Evolutionary conservation across 1,140 invertebrate species (phyloP), one percentile per base, ranked within the genome.

Genomic region (Acromyrmex echinatior): DNA sequence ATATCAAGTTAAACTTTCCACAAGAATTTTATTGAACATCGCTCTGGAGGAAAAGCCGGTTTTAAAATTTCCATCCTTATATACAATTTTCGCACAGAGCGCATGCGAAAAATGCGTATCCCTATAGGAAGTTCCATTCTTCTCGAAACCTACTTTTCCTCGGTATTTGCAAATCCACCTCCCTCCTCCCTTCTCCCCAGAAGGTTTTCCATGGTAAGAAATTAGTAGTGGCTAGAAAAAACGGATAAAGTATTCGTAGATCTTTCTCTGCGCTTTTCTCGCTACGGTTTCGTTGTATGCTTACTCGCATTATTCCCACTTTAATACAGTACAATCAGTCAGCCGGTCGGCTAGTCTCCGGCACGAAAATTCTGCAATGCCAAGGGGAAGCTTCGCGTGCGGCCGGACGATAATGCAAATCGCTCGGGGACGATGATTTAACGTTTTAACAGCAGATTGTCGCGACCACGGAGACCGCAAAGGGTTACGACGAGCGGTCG

Each of bases 381-480:
- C 78, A 84, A 71, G 70, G 63, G 63, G 62, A 45, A 58, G 39
- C 35, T 65, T 90, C 60, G 51, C 70, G 76, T 74, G 89, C 60
- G 58, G 49, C 18, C 16, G 71, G 51, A 39, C 80, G 89, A 91
- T 90, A 88, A 91, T 90, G 90, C 71, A 77, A 62, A 53, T 18
- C 28, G 51, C 80, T 45, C 25, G 80, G 62, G 58, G 63, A 86
- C 89, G 85, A 91, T 91, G 90, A 91, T 91, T 91, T 91, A 91
- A 84, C 80, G 86, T 58, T 85, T 73, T 74, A 79, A 76, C 77
- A 86, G 71, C 81, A 81, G 90, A 91, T 88, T 91, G 86, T 91
- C 74, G 86, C 86, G 86, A 81, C 89, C 90, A 31, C 90, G 87
- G 28, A 56, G 85, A 86, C 89, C 89, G 65, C 89, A 79, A 86